Conservation (phyloP, 2,888 invertebrate genomes). For the Ceraclea dissimilis region DNA sequence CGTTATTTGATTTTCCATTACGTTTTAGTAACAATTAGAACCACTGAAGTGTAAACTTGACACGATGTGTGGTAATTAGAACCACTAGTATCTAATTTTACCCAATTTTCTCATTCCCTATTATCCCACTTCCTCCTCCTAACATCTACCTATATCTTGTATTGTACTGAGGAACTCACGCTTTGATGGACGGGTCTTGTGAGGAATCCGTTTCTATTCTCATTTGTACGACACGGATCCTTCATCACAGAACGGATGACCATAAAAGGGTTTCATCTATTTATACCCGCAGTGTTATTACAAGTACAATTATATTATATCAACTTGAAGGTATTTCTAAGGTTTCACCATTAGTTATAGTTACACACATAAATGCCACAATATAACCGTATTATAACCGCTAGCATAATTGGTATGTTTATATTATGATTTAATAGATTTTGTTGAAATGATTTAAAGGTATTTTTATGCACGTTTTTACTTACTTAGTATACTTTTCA, state of each 20-base stretch:
- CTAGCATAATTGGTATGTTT: too few species aligned
- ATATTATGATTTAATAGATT: too few species aligned
- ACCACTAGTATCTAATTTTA: background rate
- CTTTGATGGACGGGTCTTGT: slow-evolving; percentile 4
- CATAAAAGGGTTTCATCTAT: slow-evolving; percentile 2
- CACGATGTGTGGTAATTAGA: background rate
- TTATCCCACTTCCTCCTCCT: background rate
- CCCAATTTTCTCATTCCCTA: background rate
- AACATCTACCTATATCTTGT: background rate
- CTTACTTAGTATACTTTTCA: too few species aligned
- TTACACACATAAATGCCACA: too few species aligned
- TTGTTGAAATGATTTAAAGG: too few species aligned
- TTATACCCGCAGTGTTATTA: background rate
- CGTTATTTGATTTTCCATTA: too few species aligned
- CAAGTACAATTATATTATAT: too few species aligned
- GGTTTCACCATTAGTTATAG: too few species aligned
- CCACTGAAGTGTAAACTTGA: background rate
- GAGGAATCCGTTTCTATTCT: slow-evolving; percentile 2
- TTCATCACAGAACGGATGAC: slow-evolving; percentile 3
- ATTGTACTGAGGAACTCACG: background rate
- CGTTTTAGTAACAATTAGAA: background rate
- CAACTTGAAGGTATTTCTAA: too few species aligned
- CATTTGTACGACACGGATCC: background rate
- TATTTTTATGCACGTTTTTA: too few species aligned
- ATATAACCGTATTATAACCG: too few species aligned